Percentiles rank a stretch among this genome's conserved stretches.
Conservation (phyloP, 1,140 invertebrate species). For the Drosophila setifemur region DNA sequence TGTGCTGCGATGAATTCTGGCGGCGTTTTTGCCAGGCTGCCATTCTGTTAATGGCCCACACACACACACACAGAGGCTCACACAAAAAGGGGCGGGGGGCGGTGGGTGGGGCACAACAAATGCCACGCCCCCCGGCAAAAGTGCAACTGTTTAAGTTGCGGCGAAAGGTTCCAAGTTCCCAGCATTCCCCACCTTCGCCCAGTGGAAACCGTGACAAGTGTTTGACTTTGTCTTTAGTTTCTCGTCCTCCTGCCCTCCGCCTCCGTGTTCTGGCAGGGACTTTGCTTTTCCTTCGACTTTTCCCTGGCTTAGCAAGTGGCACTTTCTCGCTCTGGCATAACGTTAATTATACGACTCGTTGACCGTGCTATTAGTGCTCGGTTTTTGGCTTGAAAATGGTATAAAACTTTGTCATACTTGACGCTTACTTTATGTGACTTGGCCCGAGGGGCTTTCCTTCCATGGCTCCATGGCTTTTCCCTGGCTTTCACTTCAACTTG, state of each 20-base stretch:
- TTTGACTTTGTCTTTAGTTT: slow-evolving; percentile 74
- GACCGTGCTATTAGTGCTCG: slow-evolving; percentile 68
- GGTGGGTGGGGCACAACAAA: too few relatives aligned
- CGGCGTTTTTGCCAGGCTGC: slow-evolving; percentile 61
- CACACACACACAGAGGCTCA: slow-evolving; percentile 4
- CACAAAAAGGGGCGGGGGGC: neutral
- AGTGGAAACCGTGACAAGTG: slow-evolving; percentile 56
- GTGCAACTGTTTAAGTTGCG: slow-evolving; percentile 59
- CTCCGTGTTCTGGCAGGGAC: too few relatives aligned
- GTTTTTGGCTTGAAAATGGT: slow-evolving; percentile 61
- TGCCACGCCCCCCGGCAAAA: slow-evolving; percentile 52
- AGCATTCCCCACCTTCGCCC: neutral
- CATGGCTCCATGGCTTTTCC: too few relatives aligned
- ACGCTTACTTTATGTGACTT: neutral
- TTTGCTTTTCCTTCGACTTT: neutral
- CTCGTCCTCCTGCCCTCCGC: slow-evolving; percentile 3
- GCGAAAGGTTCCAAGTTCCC: neutral
- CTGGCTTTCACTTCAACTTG: neutral
- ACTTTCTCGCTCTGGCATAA: slow-evolving; percentile 43
- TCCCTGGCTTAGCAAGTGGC: slow-evolving; percentile 15
- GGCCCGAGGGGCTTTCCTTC: slow-evolving; percentile 4
- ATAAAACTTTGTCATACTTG: slow-evolving; percentile 70
- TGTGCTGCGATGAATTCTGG: slow-evolving; percentile 77
- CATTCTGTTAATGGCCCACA: slow-evolving; percentile 70
- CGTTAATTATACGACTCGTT: slow-evolving; percentile 79